A percentile compares a stretch with the other conserved stretches of the same genome.
Evolutionary conservation across 2,888 invertebrate species (phyloP).

Genomic region (Andrena trimmerana): DNA sequence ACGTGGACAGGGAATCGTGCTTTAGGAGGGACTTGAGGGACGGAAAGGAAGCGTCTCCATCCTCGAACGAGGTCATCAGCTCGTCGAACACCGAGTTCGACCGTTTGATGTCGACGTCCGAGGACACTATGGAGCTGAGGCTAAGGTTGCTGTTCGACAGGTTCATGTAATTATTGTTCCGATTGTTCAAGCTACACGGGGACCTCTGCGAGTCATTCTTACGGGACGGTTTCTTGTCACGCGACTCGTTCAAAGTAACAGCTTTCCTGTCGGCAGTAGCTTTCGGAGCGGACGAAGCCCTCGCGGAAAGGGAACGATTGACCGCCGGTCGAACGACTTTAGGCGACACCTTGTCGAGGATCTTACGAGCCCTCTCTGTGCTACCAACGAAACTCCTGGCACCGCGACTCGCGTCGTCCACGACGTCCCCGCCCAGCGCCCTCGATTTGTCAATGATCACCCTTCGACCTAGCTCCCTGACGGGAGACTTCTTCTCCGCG

Average conservation of each 20-base stretch:
- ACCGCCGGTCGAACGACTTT: slow-evolving; percentile 68
- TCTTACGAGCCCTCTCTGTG: slow-evolving; percentile 68
- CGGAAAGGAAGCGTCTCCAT: slow-evolving; percentile 86
- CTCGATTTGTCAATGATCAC: slow-evolving; percentile 80
- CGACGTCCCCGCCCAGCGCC: slow-evolving; percentile 73
- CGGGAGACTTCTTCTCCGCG: slow-evolving; percentile 38
- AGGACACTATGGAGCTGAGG: slow-evolving; percentile 79
- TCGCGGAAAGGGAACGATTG: slow-evolving; percentile 76
- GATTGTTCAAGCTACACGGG: slow-evolving; percentile 56
- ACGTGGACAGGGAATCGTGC: slow-evolving; percentile 83
- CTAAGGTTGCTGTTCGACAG: slow-evolving; percentile 78
- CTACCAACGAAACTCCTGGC: slow-evolving; percentile 50
- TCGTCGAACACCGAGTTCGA: slow-evolving; percentile 87
- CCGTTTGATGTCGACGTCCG: slow-evolving; percentile 79
- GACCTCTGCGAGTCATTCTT: slow-evolving; percentile 45
- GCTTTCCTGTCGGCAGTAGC: slow-evolving; percentile 70
- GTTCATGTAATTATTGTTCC: slow-evolving; percentile 63
- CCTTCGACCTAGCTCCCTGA: slow-evolving; percentile 73
- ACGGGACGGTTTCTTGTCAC: slow-evolving; percentile 9
- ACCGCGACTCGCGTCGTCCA: slow-evolving; percentile 34
- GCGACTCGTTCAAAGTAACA: background rate
- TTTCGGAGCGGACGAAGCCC: slow-evolving; percentile 76
- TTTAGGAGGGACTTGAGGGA: slow-evolving; percentile 84
- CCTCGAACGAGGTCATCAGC: slow-evolving; percentile 89
- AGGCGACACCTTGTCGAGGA: slow-evolving; percentile 67